A percentile compares a stretch with the other conserved stretches of the same genome.
Evolutionary conservation across 2,797 vertebrate species (phyloP).

Genomic region (Melanotaenia nigrans): DNA sequence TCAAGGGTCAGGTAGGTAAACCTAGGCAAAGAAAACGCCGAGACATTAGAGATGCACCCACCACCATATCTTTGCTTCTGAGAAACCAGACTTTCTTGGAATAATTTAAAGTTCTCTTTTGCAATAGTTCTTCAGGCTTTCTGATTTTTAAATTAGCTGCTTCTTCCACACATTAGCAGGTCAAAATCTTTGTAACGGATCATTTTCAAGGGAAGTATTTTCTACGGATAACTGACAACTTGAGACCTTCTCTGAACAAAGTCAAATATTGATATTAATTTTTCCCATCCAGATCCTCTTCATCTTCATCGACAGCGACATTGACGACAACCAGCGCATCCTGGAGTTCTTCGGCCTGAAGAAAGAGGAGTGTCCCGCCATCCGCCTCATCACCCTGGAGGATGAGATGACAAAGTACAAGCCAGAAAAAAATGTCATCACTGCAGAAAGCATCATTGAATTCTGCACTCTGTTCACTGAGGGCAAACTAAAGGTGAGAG

Average conservation of each 20-base stretch:
- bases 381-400: constrained; percentile 96
- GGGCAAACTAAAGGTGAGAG: constrained; percentile 93
- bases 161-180: no score
- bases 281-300: constrained; percentile 90
- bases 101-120: background rate
- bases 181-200: no score
- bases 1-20: constrained; percentile 91
- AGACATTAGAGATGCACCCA: background rate
- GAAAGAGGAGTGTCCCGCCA: constrained; percentile 96
- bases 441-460: constrained; percentile 86
- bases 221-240: no score
- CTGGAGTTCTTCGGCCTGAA: constrained; percentile 98
- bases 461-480: constrained; percentile 92
- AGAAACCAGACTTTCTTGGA: background rate
- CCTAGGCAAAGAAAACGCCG: background rate
- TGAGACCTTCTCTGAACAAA: background rate
- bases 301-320: constrained; percentile 97
- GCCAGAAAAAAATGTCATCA: constrained; percentile 87
- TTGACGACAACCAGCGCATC: constrained; percentile 96
- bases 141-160: background rate
- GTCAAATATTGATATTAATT: background rate
- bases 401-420: constrained; percentile 99
- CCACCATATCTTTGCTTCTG: no score
- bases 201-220: no score
- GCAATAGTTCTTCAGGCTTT: background rate